Evolutionary conservation across 2,797 vertebrate species (phyloP), one percentile per base, ranked within the genome.

Genomic region (Nyctibius grandis): DNA sequence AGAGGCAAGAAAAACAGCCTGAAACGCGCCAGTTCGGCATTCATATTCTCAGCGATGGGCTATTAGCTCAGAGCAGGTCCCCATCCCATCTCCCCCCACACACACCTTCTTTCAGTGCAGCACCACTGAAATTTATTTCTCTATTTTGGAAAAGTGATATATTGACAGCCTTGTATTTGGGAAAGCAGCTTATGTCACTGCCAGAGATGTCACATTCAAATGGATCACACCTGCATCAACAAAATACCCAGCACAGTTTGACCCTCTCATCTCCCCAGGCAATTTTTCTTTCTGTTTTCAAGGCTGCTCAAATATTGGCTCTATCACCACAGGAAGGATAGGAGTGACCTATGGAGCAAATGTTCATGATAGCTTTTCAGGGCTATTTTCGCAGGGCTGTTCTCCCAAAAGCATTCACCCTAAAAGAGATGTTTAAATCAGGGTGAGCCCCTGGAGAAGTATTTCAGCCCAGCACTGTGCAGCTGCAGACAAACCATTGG

Each of bases 1-100:
- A 95, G 68, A 83, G 90, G 68, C 80, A 93, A 90, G 89, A 83
- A 93, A 90, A 92, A 86, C 77, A 94, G 85, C 82, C 91, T 91
- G 73, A 63, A 82, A 38, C 22, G 36, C 8, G 2, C 63, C 77
- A 15, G 22, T 76, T 89, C 51, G 38, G 40, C 88, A 33, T n/a
- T 53, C 79, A 5, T 11, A 42, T 79, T 50, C 63, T 73, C 79
- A 80, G 70, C 0, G 0, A 91, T 3, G 64, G 80, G 48, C 53
- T 79, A 11, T 89, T 82, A 84, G 60, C 70, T 85, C 59, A 40
- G 85, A 85, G 74, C 81, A 82, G 26, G 40, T 60, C 50, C 34
- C 59, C 1, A 0, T 26, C 50, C 5, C 15, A 12, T 13, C 47
- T 8, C 10, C 5, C 16, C 33, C 4, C 1, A n/a, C n/a, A n/a